Conservation (phyloP, 2,113 vertebrate genomes). For the Furnarius figulus region DNA sequence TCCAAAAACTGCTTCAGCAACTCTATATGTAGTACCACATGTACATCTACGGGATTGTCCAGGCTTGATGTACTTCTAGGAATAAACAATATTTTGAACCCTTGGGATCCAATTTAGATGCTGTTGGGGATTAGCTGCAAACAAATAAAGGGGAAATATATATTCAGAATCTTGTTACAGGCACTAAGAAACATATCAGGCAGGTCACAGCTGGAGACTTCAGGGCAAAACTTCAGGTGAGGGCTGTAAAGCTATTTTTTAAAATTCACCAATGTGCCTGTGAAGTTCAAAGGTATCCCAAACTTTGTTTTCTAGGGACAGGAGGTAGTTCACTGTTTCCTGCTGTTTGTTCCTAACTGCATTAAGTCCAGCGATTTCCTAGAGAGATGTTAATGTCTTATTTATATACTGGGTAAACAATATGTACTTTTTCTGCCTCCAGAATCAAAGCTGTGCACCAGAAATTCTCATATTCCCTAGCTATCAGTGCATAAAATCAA, state of each 20-base stretch:
- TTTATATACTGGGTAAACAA: constrained; percentile 21
- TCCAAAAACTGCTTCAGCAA: constrained; percentile 29
- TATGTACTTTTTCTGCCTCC: background rate
- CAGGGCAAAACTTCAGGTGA: background rate
- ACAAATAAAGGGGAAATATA: background rate
- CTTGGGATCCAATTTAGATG: constrained; percentile 70
- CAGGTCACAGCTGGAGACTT: background rate
- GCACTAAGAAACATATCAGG: constrained; percentile 21
- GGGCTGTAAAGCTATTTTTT: background rate
- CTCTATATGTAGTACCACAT: background rate
- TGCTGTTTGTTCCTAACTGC: background rate
- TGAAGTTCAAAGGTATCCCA: background rate
- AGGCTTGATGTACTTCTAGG: background rate
- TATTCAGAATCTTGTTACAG: constrained; percentile 4
- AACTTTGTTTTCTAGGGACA: background rate
- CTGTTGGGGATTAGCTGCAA: constrained; percentile 24
- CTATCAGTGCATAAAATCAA: constrained; percentile 31
- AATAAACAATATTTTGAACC: background rate
- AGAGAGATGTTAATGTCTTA: constrained; percentile 28
- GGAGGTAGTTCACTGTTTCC: background rate
- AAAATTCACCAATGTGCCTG: background rate
- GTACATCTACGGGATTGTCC: background rate
- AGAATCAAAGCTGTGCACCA: background rate
- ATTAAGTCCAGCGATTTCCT: background rate
- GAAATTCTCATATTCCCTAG: constrained; percentile 1